Evolutionary conservation across 1,140 invertebrate species (phyloP).

Genomic region (Hyles euphorbiae): DNA sequence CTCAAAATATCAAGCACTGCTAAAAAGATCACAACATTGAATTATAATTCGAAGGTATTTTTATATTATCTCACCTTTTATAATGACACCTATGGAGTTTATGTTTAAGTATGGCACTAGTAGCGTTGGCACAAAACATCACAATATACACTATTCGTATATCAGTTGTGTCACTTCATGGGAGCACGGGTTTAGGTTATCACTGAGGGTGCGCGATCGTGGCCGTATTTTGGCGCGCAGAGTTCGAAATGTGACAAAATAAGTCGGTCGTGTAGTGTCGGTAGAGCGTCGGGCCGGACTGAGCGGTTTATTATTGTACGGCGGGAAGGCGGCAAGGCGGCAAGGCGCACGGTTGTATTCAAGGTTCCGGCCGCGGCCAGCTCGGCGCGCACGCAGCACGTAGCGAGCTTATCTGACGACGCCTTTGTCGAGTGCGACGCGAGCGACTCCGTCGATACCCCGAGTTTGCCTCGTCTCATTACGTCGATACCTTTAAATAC

Average conservation of each 20-base stretch:
- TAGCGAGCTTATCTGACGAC: constrained; percentile 62
- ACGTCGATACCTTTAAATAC: constrained; percentile 16
- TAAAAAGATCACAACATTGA: not conserved
- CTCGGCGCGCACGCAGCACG: constrained; percentile 35
- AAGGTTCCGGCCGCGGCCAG: constrained; percentile 61
- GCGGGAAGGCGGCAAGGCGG: constrained; percentile 45
- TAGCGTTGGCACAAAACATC: constrained; percentile 46
- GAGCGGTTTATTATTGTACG: constrained; percentile 68
- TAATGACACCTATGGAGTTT: constrained; percentile 24
- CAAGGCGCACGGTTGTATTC: constrained; percentile 46
- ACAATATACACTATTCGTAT: constrained; percentile 43
- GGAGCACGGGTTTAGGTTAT: constrained; percentile 5
- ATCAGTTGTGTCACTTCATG: constrained; percentile 24
- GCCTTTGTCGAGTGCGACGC: constrained; percentile 45
- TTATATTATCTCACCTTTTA: constrained; percentile 29
- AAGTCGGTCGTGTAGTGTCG: constrained; percentile 53
- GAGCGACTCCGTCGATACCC: too few relatives aligned
- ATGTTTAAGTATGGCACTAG: constrained; percentile 44
- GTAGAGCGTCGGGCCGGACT: constrained; percentile 62
- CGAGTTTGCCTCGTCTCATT: too few relatives aligned
- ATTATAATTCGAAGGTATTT: not conserved
- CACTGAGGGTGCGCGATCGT: constrained; percentile 2
- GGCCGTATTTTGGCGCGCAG: constrained; percentile 6
- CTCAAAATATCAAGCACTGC: not conserved
- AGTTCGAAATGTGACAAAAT: constrained; percentile 19